Evolutionary conservation across 1,140 invertebrate species (phyloP).

Genomic region (Neodiprion fabricii): DNA sequence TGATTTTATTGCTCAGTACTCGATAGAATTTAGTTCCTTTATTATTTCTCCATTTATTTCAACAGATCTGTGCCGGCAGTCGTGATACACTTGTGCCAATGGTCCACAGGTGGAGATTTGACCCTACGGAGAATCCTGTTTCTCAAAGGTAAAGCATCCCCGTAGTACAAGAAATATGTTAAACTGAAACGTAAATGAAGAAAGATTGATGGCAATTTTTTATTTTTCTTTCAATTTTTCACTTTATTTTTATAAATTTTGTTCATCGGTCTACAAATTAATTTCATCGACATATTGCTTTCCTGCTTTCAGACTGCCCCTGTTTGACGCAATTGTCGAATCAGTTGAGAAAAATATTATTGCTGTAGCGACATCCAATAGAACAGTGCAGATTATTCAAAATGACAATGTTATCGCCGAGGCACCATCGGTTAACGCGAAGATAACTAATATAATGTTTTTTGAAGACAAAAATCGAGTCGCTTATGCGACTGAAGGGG

Average conservation of each 20-base stretch:
- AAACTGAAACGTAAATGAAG: not conserved
- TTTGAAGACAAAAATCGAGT: constrained; percentile 39
- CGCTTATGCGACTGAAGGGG: constrained; percentile 44
- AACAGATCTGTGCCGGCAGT: constrained; percentile 52
- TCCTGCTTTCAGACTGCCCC: constrained; percentile 36
- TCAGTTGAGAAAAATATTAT: constrained; percentile 40
- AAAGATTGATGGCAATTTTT: not conserved
- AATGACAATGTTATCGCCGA: constrained; percentile 34
- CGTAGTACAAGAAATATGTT: not conserved
- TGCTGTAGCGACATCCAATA: constrained; percentile 41
- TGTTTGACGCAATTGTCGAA: constrained; percentile 50
- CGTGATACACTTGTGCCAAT: constrained; percentile 36
- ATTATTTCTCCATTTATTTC: constrained; percentile 21
- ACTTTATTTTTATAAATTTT: constrained; percentile 8
- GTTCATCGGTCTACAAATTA: constrained; percentile 15
- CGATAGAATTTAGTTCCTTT: constrained; percentile 13
- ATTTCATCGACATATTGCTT: constrained; percentile 19
- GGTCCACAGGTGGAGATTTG: constrained; percentile 51
- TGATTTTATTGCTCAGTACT: constrained; percentile 14
- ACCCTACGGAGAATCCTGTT: constrained; percentile 33
- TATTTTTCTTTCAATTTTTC: constrained; percentile 8
- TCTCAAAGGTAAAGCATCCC: not conserved
- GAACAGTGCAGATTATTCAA: constrained; percentile 39
- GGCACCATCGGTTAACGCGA: constrained; percentile 38
- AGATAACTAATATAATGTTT: constrained; percentile 45